Evolutionary conservation across 2,888 invertebrate species (phyloP).

Genomic region (Automeris io): DNA sequence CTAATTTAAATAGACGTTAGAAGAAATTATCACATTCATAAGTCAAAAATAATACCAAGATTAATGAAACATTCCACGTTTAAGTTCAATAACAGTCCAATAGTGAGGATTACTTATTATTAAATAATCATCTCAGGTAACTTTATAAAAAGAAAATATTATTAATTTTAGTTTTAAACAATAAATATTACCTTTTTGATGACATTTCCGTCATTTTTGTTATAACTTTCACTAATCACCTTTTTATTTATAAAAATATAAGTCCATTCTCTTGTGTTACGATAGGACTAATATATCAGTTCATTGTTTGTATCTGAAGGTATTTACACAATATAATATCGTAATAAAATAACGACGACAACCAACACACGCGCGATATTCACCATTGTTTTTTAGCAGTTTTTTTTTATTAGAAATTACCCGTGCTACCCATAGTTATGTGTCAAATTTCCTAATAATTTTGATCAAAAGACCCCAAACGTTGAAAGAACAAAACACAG

Average conservation of each 20-base stretch:
- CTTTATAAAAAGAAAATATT: neutral
- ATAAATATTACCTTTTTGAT: conserved; percentile 61
- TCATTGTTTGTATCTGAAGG: conserved; percentile 19
- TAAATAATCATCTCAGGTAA: conserved; percentile 8
- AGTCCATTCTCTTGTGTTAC: conserved; percentile 38
- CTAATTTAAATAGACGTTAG: too few relatives aligned
- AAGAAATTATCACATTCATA: too few relatives aligned
- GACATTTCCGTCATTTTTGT: conserved; percentile 68
- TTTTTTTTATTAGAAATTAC: too few relatives aligned
- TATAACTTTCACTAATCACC: conserved; percentile 33
- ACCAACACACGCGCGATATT: conserved; percentile 3
- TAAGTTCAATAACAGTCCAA: too few relatives aligned
- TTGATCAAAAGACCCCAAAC: too few relatives aligned
- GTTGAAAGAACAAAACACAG: too few relatives aligned
- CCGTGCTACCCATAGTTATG: too few relatives aligned
- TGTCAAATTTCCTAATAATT: too few relatives aligned
- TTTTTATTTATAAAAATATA: conserved; percentile 30
- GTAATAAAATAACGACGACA: conserved; percentile 1
- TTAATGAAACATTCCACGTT: too few relatives aligned
- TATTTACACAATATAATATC: conserved; percentile 8
- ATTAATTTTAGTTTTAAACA: neutral
- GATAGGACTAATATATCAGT: conserved; percentile 17
- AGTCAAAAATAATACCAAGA: too few relatives aligned
- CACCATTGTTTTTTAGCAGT: neutral
- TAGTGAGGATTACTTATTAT: conserved; percentile 1